These are phyloP conservation scores for Archocentrus centrarchus DNA, from an alignment of 2,113 vertebrate genomes.

Conservation along the genomic window DNA sequence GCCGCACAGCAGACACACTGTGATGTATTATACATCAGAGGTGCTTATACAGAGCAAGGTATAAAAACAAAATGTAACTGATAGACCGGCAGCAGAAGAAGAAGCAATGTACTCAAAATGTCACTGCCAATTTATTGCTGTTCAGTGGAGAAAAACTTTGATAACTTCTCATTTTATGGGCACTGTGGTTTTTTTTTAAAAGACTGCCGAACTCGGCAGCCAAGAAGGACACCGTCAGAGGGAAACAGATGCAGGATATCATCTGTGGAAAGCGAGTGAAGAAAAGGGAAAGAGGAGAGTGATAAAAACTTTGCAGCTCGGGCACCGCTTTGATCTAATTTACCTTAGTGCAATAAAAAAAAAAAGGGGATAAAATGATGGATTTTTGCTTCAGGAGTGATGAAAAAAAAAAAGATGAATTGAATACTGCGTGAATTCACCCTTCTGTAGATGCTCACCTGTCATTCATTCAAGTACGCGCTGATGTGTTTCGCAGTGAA, in stretches of 20 bases:
- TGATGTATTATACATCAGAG: constrained; percentile 19
- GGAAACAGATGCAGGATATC: constrained; percentile 74
- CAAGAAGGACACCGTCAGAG: constrained; percentile 61
- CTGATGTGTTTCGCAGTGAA: constrained; percentile 19
- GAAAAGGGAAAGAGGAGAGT: constrained; percentile 59
- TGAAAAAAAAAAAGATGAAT: constrained; percentile 31
- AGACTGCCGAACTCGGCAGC: constrained; percentile 59
- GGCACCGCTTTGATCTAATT: constrained; percentile 68
- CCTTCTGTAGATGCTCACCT: constrained; percentile 53
- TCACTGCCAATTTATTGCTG: constrained; percentile 74
- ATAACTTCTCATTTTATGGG: constrained; percentile 75
- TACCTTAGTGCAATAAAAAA: constrained; percentile 55
- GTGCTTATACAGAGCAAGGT: constrained; percentile 26
- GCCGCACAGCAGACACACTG: not conserved
- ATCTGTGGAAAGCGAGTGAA: constrained; percentile 70
- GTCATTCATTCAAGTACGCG: constrained; percentile 33
- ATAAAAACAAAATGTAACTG: constrained; percentile 57
- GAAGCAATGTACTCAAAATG: constrained; percentile 66
- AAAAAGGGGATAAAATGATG: constrained; percentile 41
- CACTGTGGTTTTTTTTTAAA: constrained; percentile 60
- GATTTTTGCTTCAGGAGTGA: constrained; percentile 36
- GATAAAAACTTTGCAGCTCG: constrained; percentile 71
- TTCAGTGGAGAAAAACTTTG: constrained; percentile 67
- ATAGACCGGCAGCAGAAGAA: constrained; percentile 49
- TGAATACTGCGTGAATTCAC: constrained; percentile 58